These are phyloP conservation scores for Drosophila nigrodunni DNA, from an alignment of 1,140 invertebrate genomes.

Conservation along the genomic window DNA sequence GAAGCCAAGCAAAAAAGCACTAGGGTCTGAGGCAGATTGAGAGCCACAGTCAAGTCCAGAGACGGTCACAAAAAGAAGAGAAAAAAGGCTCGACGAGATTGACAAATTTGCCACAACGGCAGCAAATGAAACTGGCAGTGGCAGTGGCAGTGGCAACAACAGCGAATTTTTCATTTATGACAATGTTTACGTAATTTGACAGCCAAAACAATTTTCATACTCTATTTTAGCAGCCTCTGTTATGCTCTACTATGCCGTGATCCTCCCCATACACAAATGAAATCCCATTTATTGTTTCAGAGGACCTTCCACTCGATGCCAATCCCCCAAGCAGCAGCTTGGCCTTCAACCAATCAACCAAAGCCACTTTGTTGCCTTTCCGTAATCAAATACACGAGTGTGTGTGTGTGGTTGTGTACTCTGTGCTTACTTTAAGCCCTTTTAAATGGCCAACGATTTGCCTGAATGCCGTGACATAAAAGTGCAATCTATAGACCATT, in stretches of 20 bases:
- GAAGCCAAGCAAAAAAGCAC: conserved; percentile 41
- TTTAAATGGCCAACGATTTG: conserved; percentile 77
- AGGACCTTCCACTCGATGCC: neutral
- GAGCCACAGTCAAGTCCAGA: conserved; percentile 27
- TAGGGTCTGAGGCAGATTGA: conserved; percentile 10
- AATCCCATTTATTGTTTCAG: conserved; percentile 69
- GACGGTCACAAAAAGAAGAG: conserved; percentile 17
- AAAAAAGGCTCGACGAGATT: conserved; percentile 58
- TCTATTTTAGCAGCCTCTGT: conserved; percentile 20
- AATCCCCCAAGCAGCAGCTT: conserved; percentile 10
- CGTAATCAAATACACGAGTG: conserved; percentile 34
- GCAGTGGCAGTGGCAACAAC: conserved; percentile 1
- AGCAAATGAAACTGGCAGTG: conserved; percentile 64
- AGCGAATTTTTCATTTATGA: conserved; percentile 78
- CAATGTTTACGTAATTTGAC: conserved; percentile 83
- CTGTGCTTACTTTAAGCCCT: conserved; percentile 55
- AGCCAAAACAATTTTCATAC: conserved; percentile 70
- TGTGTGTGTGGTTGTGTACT: conserved; percentile 43
- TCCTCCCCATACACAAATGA: conserved; percentile 63
- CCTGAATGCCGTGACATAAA: conserved; percentile 77
- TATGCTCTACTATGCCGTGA: neutral
- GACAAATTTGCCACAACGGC: conserved; percentile 69
- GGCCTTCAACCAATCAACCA: conserved; percentile 37
- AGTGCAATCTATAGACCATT: conserved; percentile 78
- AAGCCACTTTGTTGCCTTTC: conserved; percentile 33